Base-by-base conservation (phyloP, 2,797 vertebrate species). In the Myripristis jacobus region DNA sequence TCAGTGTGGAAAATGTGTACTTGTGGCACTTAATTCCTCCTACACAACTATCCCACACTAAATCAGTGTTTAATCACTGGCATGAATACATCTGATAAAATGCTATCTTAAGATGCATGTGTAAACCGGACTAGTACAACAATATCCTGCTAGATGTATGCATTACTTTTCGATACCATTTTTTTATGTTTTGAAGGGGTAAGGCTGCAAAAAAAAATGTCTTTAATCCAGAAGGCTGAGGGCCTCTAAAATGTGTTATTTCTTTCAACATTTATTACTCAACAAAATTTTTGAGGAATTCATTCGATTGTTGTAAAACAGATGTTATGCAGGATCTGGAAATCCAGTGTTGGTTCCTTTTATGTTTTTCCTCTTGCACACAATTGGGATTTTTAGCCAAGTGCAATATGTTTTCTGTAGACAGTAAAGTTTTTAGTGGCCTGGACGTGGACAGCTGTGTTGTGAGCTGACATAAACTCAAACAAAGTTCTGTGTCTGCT, bases 391-490 rank as follows among this genome's bases (percentile, higher is more conserved):
- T n/a, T 58, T 47, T 36, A 31, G 77, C 80, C 77, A 83, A 83
- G 64, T 69, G 51, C 54, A 81, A 80, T 70, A 86, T 75, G 51
- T 70, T 59, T 51, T 75, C 63, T 81, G 65, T 75, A 73, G 73
- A 74, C 65, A 29, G 31, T 61, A 10, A 16, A 0, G 58, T 66
- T 75, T 71, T 21, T 19, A 62, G 24, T 31, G 53, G 46, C 63
- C 73, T 81, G 53, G 57, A 67, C 56, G 53, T 12, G 44, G 44
- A 52, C 81, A 81, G 82, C 75, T 86, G 85, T 47, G 43, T 43
- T 69, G 38, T 46, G 57, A 25, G 16, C 57, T 50, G 65, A 69
- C 44, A 79, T 73, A 66, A 81, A 76, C 44, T 66, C 24, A 36
- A 70, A 38, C 58, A 8, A 6, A 66, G 38, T 13, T 46, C 58